Base-by-base conservation (phyloP, 2,888 invertebrate genomes). In the Caenorhabditis sp. region DNA sequence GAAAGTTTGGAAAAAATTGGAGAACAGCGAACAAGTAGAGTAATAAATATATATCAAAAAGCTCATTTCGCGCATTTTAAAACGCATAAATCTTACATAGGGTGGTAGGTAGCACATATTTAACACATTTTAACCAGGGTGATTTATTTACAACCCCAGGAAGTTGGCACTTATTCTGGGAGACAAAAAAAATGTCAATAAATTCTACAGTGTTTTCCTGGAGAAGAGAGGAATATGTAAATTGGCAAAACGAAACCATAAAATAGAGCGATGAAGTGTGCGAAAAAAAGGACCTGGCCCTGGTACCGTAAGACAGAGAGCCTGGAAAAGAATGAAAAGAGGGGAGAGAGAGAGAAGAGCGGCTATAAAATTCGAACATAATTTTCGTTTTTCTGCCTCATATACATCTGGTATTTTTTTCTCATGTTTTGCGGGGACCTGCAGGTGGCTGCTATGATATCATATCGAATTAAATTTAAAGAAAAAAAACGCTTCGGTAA, bases 301-400 rank as follows among this genome's bases (percentile, higher is more conserved):
- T 43, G 43, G 43, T 43, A 43, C 43, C 43, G 43, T 43, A 43
- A 43, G 43, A 43, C 12, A 14, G 14, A 5, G 17, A 31, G 31
- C 31, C 31, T 31, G 31, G 14, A 43, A 43, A 17, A 17, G 14
- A 43, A 43, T 14, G 43, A 43, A 14, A 43, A 43, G 7, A 43
- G 14, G 17, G 17, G 17, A 43, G 43, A 43, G 17, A 43, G 43
- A 43, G 43, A 17, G 14, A 10, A 10, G 5, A 10, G 36, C 10
- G 43, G 43, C 43, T 43, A 43, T 43, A 43, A 43, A 43, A 43
- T 43, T 43, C 43, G 43, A 43, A 43, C 43, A 43, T 43, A 43
- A 43, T 43, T 43, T 43, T 43, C 43, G 2, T 43, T 43, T 17
- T 43, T 31, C 10, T 31, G 5, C 43, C 43, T 14, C 43, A 43